These are phyloP conservation scores for Peromyscus leucopus DNA, from an alignment of 2,113 vertebrate genomes.

Conservation along the genomic window DNA sequence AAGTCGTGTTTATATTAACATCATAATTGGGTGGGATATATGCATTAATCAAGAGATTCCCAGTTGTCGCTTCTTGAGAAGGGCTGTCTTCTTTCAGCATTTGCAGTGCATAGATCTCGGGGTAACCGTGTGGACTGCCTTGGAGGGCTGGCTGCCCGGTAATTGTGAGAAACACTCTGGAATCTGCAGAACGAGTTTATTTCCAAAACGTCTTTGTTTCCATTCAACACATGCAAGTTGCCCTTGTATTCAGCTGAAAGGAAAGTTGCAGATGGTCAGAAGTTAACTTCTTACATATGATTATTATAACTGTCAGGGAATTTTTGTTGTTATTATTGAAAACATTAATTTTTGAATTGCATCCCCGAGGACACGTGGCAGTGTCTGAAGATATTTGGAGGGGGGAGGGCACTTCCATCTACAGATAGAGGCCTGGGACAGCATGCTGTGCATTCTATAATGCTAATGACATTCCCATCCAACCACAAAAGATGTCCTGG, in stretches of 20 bases:
- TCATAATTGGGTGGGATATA: conserved; percentile 66
- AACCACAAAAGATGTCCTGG: not conserved
- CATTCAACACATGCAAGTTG: not conserved
- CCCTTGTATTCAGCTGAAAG: not conserved
- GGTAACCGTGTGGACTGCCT: not conserved
- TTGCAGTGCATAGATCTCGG: not conserved
- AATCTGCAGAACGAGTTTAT: not conserved
- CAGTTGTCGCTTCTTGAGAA: conserved; percentile 45
- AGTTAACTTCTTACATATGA: not conserved
- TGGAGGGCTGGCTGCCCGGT: rapidly evolving
- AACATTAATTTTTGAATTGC: conserved; percentile 16
- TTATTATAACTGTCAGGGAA: not conserved
- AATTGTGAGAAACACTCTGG: not conserved
- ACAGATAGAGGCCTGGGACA: not conserved
- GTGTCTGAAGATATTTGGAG: not conserved
- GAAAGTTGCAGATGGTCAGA: not conserved
- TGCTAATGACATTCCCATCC: not conserved
- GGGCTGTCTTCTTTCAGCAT: conserved; percentile 18
- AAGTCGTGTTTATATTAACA: conserved; percentile 77
- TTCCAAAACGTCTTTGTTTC: not conserved
- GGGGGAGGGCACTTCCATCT: not conserved
- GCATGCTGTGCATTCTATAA: not conserved
- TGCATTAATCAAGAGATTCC: conserved; percentile 59
- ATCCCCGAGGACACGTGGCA: not conserved
- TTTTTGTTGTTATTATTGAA: conserved; percentile 20